Evolutionary conservation across 2,888 invertebrate genomes (phyloP).

Genomic region (Endomychus coccineus): DNA sequence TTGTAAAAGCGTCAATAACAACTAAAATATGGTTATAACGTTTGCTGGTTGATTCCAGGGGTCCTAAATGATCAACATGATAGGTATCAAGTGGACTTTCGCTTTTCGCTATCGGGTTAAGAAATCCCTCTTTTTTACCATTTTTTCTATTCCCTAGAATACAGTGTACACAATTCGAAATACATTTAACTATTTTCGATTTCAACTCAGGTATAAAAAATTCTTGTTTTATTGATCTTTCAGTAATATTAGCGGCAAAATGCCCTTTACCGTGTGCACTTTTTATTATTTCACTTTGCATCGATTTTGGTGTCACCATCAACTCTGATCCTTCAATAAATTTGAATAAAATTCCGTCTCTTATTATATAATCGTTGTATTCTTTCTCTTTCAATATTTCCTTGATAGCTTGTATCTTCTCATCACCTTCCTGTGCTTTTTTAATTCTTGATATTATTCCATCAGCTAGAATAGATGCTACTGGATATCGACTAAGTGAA

Average conservation of each 20-base stretch:
- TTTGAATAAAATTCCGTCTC: no score
- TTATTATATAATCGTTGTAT: no score
- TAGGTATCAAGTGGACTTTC: conserved; percentile 12
- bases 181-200: conserved; percentile 11
- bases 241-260: conserved; percentile 17
- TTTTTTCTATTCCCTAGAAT: conserved; percentile 7
- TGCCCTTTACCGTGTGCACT: no score
- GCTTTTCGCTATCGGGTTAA: conserved; percentile 13
- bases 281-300: no score
- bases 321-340: no score
- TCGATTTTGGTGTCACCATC: no score
- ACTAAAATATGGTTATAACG: conserved; percentile 9
- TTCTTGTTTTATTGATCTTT: conserved; percentile 20
- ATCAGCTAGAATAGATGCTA: conserved; percentile 15
- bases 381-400: no score
- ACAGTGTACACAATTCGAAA: conserved; percentile 16
- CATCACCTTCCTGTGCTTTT: no score
- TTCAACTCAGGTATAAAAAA: conserved; percentile 23
- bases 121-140: conserved; percentile 12
- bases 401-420: no score
- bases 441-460: no score
- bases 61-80: conserved; percentile 16
- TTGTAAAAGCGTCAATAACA: conserved; percentile 13
- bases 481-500: conserved; percentile 12
- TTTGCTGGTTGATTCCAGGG: conserved; percentile 4